Conservation (phyloP, 2,113 vertebrate genomes). For the Nerophis lumbriciformis region DNA sequence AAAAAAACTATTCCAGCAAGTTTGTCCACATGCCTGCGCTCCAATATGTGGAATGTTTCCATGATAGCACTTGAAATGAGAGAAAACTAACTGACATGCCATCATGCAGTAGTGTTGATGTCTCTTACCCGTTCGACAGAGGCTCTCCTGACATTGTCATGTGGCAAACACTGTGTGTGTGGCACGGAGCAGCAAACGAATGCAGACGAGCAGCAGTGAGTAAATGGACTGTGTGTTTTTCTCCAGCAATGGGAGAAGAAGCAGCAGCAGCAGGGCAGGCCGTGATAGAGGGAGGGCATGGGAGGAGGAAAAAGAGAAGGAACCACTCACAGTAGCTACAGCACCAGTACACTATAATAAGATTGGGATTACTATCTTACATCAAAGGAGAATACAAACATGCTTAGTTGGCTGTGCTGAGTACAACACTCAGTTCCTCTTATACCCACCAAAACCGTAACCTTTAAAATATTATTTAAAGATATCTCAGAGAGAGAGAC, state of each 20-base stretch:
- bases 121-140: conserved; percentile 69
- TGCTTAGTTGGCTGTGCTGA: conserved; percentile 24
- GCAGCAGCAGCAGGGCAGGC: conserved; percentile 44
- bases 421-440: conserved; percentile 15
- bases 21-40: conserved; percentile 48
- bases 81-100: conserved; percentile 13
- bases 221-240: conserved; percentile 35
- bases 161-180: conserved; percentile 42
- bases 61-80: background rate
- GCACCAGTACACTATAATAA: conserved; percentile 59
- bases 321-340: conserved; percentile 42
- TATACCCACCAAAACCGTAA: too few species aligned
- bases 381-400: conserved; percentile 12
- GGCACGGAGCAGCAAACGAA: conserved; percentile 25
- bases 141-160: conserved; percentile 76
- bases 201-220: conserved; percentile 37
- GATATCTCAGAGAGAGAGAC: too few species aligned
- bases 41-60: background rate
- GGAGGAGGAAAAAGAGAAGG: conserved; percentile 26
- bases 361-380: conserved; percentile 73
- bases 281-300: conserved; percentile 10
- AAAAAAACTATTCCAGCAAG: conserved; percentile 17
- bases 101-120: conserved; percentile 11
- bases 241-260: conserved; percentile 39
- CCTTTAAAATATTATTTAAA: too few species aligned